Conservation (phyloP, 2,888 invertebrate species). For the Sesamia inferens region DNA sequence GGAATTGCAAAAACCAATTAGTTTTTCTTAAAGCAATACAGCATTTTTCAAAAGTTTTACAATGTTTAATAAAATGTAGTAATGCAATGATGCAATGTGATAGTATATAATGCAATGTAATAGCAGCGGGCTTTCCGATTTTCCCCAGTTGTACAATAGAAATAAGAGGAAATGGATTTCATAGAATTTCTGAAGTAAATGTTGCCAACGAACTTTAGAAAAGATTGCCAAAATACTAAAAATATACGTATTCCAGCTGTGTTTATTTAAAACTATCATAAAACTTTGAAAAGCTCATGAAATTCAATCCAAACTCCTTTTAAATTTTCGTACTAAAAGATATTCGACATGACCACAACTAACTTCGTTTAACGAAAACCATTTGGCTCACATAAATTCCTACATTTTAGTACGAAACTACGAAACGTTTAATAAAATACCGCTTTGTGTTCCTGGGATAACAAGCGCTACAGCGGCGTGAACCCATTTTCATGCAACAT, state of each 20-base stretch:
- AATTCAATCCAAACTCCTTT: neutral
- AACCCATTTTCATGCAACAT: constrained; percentile 29
- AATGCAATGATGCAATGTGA: neutral
- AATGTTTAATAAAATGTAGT: neutral
- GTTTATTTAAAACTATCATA: neutral
- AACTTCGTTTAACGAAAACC: constrained; percentile 25
- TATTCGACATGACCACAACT: neutral
- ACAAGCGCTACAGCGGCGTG: constrained; percentile 33
- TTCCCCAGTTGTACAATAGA: neutral
- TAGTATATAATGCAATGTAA: neutral
- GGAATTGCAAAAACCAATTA: neutral
- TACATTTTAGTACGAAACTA: constrained; percentile 45
- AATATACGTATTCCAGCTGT: neutral
- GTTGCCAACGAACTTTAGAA: neutral
- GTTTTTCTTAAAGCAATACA: too few relatives aligned
- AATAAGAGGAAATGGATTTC: neutral
- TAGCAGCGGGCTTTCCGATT: neutral
- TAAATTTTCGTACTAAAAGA: neutral
- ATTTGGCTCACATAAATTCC: constrained; percentile 45
- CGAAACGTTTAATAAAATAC: constrained; percentile 48
- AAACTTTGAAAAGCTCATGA: too few relatives aligned
- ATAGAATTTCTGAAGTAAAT: neutral
- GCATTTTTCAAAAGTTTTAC: too few relatives aligned
- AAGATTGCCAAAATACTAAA: neutral
- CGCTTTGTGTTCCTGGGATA: constrained; percentile 33